Conservation (phyloP, 2,113 vertebrate genomes). For the Nycticorax nycticorax region DNA sequence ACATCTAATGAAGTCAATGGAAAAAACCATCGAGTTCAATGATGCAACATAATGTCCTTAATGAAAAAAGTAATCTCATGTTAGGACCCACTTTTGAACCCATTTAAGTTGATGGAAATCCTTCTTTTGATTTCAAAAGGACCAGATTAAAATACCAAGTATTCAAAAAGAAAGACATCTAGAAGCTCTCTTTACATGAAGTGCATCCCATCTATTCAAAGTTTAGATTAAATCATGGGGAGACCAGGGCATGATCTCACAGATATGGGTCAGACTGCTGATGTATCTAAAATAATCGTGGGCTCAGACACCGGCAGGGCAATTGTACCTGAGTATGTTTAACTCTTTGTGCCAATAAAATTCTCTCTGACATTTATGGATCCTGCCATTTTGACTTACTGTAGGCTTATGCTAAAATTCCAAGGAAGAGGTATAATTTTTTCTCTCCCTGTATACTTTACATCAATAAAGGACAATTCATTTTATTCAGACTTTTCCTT, state of each 20-base stretch:
- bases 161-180: not conserved
- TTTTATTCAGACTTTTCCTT: constrained; percentile 26
- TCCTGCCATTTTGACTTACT: constrained; percentile 18
- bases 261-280: not conserved
- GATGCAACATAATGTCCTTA: constrained; percentile 29
- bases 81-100: constrained; percentile 38
- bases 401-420: constrained; percentile 43
- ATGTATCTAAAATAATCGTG: not conserved
- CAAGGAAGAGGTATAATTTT: not conserved
- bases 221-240: not conserved
- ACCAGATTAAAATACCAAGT: not conserved
- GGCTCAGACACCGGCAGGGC: not conserved
- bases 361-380: constrained; percentile 28
- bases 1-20: constrained; percentile 26
- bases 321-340: not conserved
- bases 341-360: constrained; percentile 50
- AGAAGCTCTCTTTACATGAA: not conserved
- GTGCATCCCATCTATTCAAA: not conserved
- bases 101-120: constrained; percentile 28
- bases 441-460: not conserved
- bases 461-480: constrained; percentile 21
- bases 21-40: constrained; percentile 26
- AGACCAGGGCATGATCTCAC: not conserved
- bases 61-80: constrained; percentile 48
- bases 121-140: constrained; percentile 27